Base-by-base conservation (phyloP, 2,113 vertebrate genomes). In the Cavia aperea region DNA sequence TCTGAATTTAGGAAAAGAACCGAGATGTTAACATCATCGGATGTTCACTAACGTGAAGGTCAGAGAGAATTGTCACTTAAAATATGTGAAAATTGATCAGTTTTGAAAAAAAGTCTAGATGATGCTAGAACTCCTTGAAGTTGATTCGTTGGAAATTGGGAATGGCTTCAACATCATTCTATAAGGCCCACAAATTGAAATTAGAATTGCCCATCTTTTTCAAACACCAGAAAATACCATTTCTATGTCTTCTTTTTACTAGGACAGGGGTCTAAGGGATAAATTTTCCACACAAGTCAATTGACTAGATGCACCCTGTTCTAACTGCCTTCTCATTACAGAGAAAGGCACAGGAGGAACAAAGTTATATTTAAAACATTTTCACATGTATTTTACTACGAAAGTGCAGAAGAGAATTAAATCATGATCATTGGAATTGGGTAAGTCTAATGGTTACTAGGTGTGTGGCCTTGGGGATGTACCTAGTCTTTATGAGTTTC, bases 1-100 rank as follows among this genome's bases (percentile, higher is more conserved):
- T 93, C 91, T 93, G 73, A 93, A 94, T 90, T 95, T 90, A 90
- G 18, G 70, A 77, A 95, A 93, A 86, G 13, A 60, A 62, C 39
- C 26, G 94, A 81, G 88, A 96, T 81, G 46, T 89, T 95, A 91
- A 81, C 70, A 72, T 78, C 63, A 82, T 13, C 93, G 82, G 89
- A 79, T 90, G 7, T 84, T 92, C 83, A 92, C 36, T 65, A 86
- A 90, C 31, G 88, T 88, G 86, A 86, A 94, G 86, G 91, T 94
- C 72, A 93, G 12, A 29, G 36, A 81, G 51, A 79, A 75, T 5
- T n/a, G 75, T 89, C 56, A 86, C 54, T 87, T 81, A 73, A 86
- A 79, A 84, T 46, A 93, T 16, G 46, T 8, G 16, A n/a, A 56
- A 5, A 51, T 18, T 23, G 16, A 23, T 62, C 81, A 72, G 11